Evolutionary conservation across 1,140 invertebrate species (phyloP).

Genomic region (Neelides sp.): DNA sequence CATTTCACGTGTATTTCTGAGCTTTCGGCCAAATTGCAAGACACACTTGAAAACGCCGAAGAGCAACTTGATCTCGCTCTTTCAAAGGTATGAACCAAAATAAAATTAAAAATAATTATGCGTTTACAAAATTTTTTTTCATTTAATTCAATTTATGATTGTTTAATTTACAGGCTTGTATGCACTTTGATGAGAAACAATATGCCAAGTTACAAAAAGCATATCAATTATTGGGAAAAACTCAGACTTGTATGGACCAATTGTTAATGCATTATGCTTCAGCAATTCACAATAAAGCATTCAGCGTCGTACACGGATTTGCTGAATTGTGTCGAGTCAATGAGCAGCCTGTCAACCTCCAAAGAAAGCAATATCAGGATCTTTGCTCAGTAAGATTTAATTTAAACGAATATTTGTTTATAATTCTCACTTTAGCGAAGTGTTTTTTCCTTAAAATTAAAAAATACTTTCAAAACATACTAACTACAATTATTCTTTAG

Average conservation of each 20-base stretch:
- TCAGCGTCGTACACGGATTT: slow-evolving; percentile 60
- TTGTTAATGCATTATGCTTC: slow-evolving; percentile 89
- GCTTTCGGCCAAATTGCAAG: slow-evolving; percentile 71
- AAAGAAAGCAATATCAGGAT: slow-evolving; percentile 62
- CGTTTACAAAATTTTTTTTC: not conserved
- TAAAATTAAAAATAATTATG: not conserved
- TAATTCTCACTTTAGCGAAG: not conserved
- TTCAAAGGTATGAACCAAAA: slow-evolving; percentile 46
- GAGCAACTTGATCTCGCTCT: slow-evolving; percentile 79
- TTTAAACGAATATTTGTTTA: slow-evolving; percentile 1
- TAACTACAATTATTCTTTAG: slow-evolving; percentile 35
- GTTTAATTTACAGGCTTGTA: slow-evolving; percentile 43
- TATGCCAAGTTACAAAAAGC: slow-evolving; percentile 72
- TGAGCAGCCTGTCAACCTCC: slow-evolving; percentile 38
- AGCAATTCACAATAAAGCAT: slow-evolving; percentile 77
- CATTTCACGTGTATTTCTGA: slow-evolving; percentile 77
- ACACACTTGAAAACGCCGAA: slow-evolving; percentile 80
- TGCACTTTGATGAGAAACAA: slow-evolving; percentile 54
- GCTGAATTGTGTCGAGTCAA: slow-evolving; percentile 49
- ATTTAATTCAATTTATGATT: not conserved
- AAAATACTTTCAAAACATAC: not conserved
- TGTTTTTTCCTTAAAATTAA: not conserved
- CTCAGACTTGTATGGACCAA: slow-evolving; percentile 82
- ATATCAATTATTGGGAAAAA: slow-evolving; percentile 71
- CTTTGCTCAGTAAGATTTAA: slow-evolving; percentile 53